A percentile compares a stretch with the other conserved stretches of the same genome.
Conservation (phyloP, 2,797 vertebrate genomes). For the Astyanax mexicanus region DNA sequence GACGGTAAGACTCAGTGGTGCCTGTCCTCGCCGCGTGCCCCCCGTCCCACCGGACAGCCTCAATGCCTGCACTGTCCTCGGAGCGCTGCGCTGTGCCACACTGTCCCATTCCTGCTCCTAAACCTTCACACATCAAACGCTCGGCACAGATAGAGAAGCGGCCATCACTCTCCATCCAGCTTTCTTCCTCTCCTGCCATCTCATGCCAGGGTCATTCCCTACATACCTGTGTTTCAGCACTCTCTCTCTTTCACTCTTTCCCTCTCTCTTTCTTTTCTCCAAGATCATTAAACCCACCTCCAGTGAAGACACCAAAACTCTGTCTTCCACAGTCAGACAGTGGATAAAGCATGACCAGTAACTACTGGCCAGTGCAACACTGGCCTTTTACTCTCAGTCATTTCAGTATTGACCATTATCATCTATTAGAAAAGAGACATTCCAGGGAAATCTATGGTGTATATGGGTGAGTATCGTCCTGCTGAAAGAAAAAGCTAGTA, state of each 20-base stretch:
- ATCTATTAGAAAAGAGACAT: too few species aligned
- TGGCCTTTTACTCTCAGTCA: not conserved
- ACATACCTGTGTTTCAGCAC: slow-evolving; percentile 82
- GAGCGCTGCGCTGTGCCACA: slow-evolving; percentile 65
- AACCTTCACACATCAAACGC: slow-evolving; percentile 78
- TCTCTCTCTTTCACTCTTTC: slow-evolving; percentile 51
- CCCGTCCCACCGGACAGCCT: slow-evolving; percentile 27
- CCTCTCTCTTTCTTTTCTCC: slow-evolving; percentile 29
- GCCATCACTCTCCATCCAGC: slow-evolving; percentile 81
- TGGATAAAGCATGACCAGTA: not conserved
- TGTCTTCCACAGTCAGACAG: slow-evolving; percentile 19
- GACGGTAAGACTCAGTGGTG: slow-evolving; percentile 55
- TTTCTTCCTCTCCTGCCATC: slow-evolving; percentile 78
- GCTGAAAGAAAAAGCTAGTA: too few species aligned
- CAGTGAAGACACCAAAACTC: not conserved
- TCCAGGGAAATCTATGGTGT: too few species aligned
- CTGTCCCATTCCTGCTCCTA: slow-evolving; percentile 71
- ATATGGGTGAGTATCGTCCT: too few species aligned
- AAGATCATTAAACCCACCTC: slow-evolving; percentile 11
- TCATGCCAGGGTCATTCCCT: slow-evolving; percentile 74
- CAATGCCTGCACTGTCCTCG: slow-evolving; percentile 57
- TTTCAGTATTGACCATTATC: too few species aligned
- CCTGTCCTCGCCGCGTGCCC: slow-evolving; percentile 36
- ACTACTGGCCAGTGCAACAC: too few species aligned
- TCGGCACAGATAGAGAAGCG: slow-evolving; percentile 77